Evolutionary conservation across 1,140 invertebrate species (phyloP), one percentile per base, ranked within the genome.

Genomic region (Danaus melanippus): DNA sequence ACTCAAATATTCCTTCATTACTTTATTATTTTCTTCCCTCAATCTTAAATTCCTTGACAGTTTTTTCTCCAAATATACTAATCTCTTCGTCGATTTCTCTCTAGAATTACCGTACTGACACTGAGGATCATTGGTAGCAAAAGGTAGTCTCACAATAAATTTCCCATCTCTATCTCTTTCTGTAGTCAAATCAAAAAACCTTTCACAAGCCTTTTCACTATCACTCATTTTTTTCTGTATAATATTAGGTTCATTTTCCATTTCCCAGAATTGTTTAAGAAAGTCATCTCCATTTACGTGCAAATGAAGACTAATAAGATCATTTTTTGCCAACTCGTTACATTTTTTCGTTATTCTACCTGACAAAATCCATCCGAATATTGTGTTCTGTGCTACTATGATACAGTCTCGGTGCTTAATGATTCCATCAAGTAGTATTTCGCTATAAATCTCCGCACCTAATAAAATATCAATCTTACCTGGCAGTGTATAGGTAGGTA

Each of bases 381-480:
- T 44, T 11, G 63, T 67, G 42, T 68, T 63, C 46, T 68, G 69
- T 4, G 69, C 69, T 1, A 66, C 40, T 40, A 60, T 12, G 44
- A 42, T 57, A 0, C 56, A 51, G 7, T 42, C 8, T 32, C 62
- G 49, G 15, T 64, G 43, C 40, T 62, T 69, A 0, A 63, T 61
- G 5, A 71, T 17, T 6, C 59, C 63, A 12, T 64, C 42, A 9
- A 49, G 10, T 32, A 72, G 41, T 12, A 72, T 56, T 12, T 65
- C 44, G 11, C 56, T 42, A 17, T 70, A 66, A 9, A 59, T 54
- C n/a, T 69, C 60, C 12, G 59, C 65, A 4, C 61, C 65, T 10
- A 72, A 45, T 15, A 69, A 44, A 11, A 69, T 42, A 39, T 72
- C 60, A 4, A 67, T 66, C 39, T 56, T 66, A 12, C 58, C 51